A percentile compares a stretch with the other conserved stretches of the same genome.
These are phyloP conservation scores for Labroides dimidiatus DNA, from an alignment of 2,797 vertebrate species.

Conservation along the genomic window DNA sequence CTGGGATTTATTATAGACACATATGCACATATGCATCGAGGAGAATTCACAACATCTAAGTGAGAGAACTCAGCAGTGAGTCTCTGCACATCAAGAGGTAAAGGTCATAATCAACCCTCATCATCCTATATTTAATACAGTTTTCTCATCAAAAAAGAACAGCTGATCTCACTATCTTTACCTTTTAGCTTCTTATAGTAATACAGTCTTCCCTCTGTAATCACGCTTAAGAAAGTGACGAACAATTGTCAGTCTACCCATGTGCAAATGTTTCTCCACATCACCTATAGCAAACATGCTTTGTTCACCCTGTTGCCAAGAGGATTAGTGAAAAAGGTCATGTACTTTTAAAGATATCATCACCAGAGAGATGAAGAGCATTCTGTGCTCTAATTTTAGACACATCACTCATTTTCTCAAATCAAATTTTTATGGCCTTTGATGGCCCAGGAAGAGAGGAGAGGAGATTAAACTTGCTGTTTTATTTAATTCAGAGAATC, in stretches of 20 bases:
- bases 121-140: constrained; percentile 26
- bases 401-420: constrained; percentile 17
- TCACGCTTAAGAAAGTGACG: neutral
- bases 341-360: constrained; percentile 39
- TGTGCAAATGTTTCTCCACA: neutral
- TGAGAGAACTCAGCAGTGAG: neutral
- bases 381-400: constrained; percentile 34
- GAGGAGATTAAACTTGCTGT: neutral
- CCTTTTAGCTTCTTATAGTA: neutral
- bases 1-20: no score
- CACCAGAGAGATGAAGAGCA: constrained; percentile 3
- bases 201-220: neutral
- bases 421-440: constrained; percentile 30
- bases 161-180: neutral
- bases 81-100: neutral
- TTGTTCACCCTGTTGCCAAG: constrained; percentile 10
- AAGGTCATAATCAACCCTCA: constrained; percentile 19
- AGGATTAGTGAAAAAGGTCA: constrained; percentile 41
- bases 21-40: no score
- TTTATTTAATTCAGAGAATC: constrained; percentile 5
- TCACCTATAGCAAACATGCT: constrained; percentile 8
- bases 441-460: constrained; percentile 5
- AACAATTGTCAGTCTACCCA: constrained; percentile 8
- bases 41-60: no score
- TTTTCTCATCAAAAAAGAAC: constrained; percentile 5